Conservation (phyloP, 2,113 vertebrate genomes). For the Brachypodius melanocephalos region DNA sequence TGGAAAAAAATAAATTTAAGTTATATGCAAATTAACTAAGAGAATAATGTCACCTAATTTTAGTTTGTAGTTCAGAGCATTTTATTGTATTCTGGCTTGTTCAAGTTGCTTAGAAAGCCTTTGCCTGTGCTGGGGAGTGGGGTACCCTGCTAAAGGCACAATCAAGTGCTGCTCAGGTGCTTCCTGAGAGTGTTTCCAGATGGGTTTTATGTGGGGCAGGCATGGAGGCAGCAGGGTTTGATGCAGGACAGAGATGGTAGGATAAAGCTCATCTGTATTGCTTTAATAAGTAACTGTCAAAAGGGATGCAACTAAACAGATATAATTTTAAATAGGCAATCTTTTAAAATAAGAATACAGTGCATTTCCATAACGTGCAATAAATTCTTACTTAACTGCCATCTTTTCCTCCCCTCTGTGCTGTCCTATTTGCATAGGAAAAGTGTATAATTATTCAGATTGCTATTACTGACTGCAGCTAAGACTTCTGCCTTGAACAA, state of each 20-base stretch:
- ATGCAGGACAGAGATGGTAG: too few relatives aligned
- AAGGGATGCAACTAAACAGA: background rate
- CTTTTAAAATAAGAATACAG: background rate
- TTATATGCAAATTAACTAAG: background rate
- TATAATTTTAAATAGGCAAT: background rate
- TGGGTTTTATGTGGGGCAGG: background rate
- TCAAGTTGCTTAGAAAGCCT: background rate
- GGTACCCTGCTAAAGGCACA: fast-evolving
- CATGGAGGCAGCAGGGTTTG: background rate
- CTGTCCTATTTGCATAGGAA: background rate
- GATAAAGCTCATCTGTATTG: background rate
- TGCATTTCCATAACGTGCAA: fast-evolving
- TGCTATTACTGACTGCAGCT: background rate
- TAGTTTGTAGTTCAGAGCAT: background rate
- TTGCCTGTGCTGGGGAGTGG: fast-evolving
- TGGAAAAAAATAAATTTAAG: conserved; percentile 32
- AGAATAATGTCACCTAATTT: background rate
- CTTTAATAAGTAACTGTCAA: background rate
- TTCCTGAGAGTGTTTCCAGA: background rate
- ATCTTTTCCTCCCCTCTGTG: background rate
- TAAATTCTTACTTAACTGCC: background rate
- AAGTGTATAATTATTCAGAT: fast-evolving
- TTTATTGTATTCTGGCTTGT: background rate
- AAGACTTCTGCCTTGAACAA: background rate
- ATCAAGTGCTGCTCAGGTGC: fast-evolving